These are phyloP conservation scores for Tetropium fuscum DNA, from an alignment of 2,888 invertebrate species.

Conservation along the genomic window DNA sequence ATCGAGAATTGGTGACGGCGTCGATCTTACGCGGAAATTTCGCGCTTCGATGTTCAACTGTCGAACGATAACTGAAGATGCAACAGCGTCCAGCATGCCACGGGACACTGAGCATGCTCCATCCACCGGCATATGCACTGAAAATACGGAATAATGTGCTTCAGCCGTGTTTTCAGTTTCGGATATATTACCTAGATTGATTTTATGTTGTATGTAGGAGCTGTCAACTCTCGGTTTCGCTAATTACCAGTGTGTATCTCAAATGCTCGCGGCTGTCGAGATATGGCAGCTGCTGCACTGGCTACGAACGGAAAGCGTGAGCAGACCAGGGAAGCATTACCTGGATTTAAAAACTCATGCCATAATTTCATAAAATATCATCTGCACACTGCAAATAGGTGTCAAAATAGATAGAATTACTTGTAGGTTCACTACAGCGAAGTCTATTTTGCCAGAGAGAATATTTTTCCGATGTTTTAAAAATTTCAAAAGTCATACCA, in stretches of 20 bases:
- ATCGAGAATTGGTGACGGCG: conserved; percentile 23
- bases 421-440: too few relatives aligned
- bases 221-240: neutral
- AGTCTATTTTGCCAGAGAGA: too few relatives aligned
- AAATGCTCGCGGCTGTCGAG: too few relatives aligned
- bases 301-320: too few relatives aligned
- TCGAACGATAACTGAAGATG: conserved; percentile 59
- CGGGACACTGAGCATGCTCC: conserved; percentile 41
- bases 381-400: too few relatives aligned
- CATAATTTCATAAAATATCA: too few relatives aligned
- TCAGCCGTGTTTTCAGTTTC: conserved; percentile 33
- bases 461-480: too few relatives aligned
- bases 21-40: conserved; percentile 32
- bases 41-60: conserved; percentile 51
- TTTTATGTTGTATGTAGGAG: conserved; percentile 19
- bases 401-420: too few relatives aligned
- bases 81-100: conserved; percentile 62
- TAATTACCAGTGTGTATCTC: neutral
- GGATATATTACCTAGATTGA: conserved; percentile 33
- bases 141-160: conserved; percentile 37
- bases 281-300: too few relatives aligned
- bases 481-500: neutral
- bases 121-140: conserved; percentile 32
- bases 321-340: too few relatives aligned
- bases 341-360: too few relatives aligned